Conservation (phyloP, 2,888 invertebrate species). For the Drosophila pullipes region DNA sequence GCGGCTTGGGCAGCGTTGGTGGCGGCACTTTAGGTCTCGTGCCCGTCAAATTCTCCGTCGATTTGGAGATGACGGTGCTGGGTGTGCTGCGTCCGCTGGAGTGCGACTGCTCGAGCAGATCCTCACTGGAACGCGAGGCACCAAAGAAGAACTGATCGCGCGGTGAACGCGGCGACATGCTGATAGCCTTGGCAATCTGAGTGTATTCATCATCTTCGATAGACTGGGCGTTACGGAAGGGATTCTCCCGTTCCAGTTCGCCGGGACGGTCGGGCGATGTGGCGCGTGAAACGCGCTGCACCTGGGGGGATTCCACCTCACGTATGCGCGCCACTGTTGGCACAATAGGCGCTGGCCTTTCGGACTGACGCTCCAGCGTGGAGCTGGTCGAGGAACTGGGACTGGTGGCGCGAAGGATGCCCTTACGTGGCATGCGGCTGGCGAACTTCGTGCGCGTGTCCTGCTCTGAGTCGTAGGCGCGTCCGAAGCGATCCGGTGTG, state of each 20-base stretch:
- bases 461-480: conserved; percentile 84
- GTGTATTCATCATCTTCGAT: conserved; percentile 81
- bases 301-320: conserved; percentile 83
- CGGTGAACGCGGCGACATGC: conserved; percentile 70
- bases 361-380: conserved; percentile 79
- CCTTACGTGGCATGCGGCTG: conserved; percentile 79
- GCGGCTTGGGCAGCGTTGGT: conserved; percentile 82
- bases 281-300: conserved; percentile 74
- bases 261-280: conserved; percentile 57
- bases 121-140: conserved; percentile 82
- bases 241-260: conserved; percentile 85
- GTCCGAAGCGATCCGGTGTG: conserved; percentile 50
- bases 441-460: conserved; percentile 67
- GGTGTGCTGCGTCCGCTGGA: conserved; percentile 70
- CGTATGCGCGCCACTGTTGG: conserved; percentile 83
- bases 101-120: conserved; percentile 74
- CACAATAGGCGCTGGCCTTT: conserved; percentile 76
- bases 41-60: conserved; percentile 79
- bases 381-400: conserved; percentile 82
- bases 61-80: conserved; percentile 70
- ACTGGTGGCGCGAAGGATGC: conserved; percentile 84
- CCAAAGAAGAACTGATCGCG: conserved; percentile 81
- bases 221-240: conserved; percentile 76
- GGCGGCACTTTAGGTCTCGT: conserved; percentile 71
- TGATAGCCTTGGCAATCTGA: conserved; percentile 82